Evolutionary conservation across 1,140 invertebrate genomes (phyloP).

Genomic region (Octopus sinensis): DNA sequence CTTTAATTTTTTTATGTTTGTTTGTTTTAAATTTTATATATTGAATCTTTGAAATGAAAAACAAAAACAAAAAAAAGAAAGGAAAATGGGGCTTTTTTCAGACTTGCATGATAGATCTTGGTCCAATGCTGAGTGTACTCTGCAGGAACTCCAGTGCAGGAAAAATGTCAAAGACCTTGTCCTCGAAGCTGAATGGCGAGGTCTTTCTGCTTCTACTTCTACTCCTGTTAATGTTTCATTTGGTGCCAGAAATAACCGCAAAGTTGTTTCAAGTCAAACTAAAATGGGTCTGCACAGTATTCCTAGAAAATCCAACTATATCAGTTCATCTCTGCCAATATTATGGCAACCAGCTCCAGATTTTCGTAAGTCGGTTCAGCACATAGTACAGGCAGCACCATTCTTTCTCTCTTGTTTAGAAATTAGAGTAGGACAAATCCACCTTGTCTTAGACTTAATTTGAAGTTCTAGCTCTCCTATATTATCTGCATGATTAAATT

Average conservation of each 20-base stretch:
- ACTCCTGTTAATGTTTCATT: background rate
- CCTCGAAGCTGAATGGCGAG: background rate
- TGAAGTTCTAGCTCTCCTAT: no score
- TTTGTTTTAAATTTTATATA: background rate
- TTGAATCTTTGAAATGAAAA: background rate
- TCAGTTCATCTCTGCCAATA: background rate
- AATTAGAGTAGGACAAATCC: no score
- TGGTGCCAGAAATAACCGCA: no score
- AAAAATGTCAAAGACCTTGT: constrained; percentile 8
- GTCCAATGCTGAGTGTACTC: background rate
- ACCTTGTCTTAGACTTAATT: no score
- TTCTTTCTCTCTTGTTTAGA: no score
- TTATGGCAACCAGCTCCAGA: background rate
- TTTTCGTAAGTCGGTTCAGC: constrained; percentile 1
- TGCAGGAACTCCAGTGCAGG: background rate
- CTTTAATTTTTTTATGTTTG: background rate
- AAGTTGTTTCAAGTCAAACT: no score
- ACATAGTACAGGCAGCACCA: background rate
- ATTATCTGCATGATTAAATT: no score
- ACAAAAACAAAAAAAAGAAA: background rate
- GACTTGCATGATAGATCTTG: background rate
- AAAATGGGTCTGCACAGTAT: no score
- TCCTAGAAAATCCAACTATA: no score
- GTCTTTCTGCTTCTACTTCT: background rate
- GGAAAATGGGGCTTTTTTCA: background rate